Base-by-base conservation (phyloP, 92 coral and sea anemone genomes). In the Metridium senile region DNA sequence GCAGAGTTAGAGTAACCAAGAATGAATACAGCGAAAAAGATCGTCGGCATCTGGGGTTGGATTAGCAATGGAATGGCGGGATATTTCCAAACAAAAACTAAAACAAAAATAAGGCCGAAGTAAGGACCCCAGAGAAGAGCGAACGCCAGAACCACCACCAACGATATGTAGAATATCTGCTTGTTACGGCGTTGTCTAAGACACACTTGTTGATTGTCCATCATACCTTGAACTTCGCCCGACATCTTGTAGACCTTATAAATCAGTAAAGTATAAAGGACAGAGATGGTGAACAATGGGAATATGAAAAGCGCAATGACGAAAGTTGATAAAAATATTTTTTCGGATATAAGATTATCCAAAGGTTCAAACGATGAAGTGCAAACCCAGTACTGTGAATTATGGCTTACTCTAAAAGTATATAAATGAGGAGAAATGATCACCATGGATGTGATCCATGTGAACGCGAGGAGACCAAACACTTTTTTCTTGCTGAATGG, bases 351-450 rank as follows among this genome's bases (percentile, higher is more conserved):
- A 3, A 58, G 19, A 17, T 11, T 17, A 58, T 73, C 78, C 47
- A 73, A 73, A 25, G 66, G 78, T 20, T 13, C 32, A 66, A 66
- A 73, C 1, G 22, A 25, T 10, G 68, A 52, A 23, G 31, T 34
- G 46, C 78, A 73, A 17, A 11, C 3, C 3, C 26, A 53, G 10
- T 33, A 31, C 0, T 46, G 27, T 0, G 28, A 1, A 23, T 20
- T 26, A 43, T 19, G 22, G 1, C 0, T 11, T 23, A 73, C 30
- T 21, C 57, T 43, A 16, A 31, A 73, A 17, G 49, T 73, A 52
- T 73, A 73, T 10, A 73, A 46, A 26, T 58, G 46, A 10, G 78
- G 78, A 57, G 78, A 73, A 39, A 73, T 22, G 30, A 73, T 45
- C 21, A 46, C 67, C 78, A 73, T 73, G 7, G 78, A n/a, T 8